phyloP scores from a whole-genome alignment of 2,113 vertebrate species.

The Erpornis zantholeuca region DNA sequence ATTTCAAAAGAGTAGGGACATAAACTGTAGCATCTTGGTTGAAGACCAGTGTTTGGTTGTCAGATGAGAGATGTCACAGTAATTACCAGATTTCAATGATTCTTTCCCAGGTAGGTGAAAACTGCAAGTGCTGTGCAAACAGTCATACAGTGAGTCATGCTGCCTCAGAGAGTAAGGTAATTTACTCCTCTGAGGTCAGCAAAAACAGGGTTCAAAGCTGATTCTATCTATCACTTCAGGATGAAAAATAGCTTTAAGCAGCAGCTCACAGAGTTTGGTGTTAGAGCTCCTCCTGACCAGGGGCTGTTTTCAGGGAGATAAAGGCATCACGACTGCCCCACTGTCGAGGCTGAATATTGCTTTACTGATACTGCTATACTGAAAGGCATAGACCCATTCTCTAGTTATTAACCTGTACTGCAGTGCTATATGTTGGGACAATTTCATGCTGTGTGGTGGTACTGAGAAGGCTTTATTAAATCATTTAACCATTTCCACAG shows the following conservation, averaged over 20 bases:
- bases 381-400: background rate
- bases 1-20: background rate
- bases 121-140: background rate
- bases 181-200: slow-evolving; percentile 26
- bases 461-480: background rate
- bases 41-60: background rate
- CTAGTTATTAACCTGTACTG: background rate
- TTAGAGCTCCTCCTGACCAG: background rate
- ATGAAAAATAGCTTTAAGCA: background rate
- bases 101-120: background rate
- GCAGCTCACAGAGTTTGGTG: background rate
- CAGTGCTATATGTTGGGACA: background rate
- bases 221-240: slow-evolving; percentile 3
- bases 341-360: background rate
- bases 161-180: background rate
- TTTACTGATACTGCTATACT: background rate
- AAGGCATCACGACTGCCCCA: background rate
- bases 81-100: background rate
- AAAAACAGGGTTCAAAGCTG: slow-evolving; percentile 24
- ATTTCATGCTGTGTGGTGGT: background rate
- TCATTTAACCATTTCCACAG: background rate
- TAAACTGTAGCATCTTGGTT: background rate
- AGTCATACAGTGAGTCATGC: background rate
- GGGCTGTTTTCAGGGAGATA: slow-evolving; percentile 9
- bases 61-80: background rate